Conservation (phyloP, 2,113 vertebrate genomes). For the Talpa occidentalis region DNA sequence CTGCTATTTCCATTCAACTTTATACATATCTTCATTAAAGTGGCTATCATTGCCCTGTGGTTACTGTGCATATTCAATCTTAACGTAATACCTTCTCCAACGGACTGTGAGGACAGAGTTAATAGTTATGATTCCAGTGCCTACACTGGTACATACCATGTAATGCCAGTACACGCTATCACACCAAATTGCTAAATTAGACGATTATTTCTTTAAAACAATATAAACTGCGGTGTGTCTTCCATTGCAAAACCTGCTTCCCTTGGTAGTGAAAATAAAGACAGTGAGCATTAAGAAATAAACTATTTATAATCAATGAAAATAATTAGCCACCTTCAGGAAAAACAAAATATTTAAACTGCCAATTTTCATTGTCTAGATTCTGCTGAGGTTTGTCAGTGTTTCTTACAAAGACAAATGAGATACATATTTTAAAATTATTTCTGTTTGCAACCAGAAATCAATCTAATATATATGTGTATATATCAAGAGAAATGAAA, state of each 20-base stretch:
- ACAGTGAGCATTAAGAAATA: not conserved
- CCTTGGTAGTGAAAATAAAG: slow-evolving; percentile 22
- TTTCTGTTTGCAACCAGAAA: not conserved
- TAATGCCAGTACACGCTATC: not conserved
- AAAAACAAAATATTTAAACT: not conserved
- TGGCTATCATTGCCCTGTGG: not conserved
- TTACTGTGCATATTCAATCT: not conserved
- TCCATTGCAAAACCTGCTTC: not conserved
- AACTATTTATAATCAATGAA: not conserved
- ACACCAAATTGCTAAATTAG: not conserved
- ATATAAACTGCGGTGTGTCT: not conserved
- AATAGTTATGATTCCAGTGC: not conserved
- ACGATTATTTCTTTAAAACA: not conserved
- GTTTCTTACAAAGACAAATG: not conserved
- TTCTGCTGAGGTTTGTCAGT: not conserved
- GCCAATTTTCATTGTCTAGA: not conserved
- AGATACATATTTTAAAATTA: not conserved
- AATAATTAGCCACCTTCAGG: not conserved
- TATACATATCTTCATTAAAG: not conserved
- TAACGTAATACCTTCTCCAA: not conserved
- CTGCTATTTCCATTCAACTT: not conserved
- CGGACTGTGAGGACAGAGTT: not conserved
- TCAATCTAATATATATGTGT: not conserved
- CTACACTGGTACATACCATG: not conserved
- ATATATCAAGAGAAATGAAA: not conserved